A percentile compares a stretch with the other conserved stretches of the same genome.
These are phyloP conservation scores for Heliconius erato DNA, from an alignment of 2,888 invertebrate genomes.

Conservation along the genomic window DNA sequence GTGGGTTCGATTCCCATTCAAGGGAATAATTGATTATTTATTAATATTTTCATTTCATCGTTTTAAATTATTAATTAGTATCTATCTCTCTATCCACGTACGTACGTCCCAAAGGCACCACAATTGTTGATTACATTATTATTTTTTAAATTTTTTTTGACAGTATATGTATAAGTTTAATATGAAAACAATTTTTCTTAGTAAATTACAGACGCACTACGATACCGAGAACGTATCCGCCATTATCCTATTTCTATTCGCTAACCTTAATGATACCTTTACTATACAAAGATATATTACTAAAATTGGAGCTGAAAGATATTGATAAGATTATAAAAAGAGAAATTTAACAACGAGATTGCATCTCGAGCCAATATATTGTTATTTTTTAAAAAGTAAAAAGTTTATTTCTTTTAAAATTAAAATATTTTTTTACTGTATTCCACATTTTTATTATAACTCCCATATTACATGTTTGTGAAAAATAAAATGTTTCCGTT, in stretches of 20 bases:
- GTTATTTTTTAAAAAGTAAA: background rate
- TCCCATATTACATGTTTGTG: background rate
- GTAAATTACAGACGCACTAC: background rate
- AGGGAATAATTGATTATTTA: too few relatives aligned
- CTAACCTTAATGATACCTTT: slow-evolving; percentile 28
- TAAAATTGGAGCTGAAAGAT: background rate
- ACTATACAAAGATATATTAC: slow-evolving; percentile 34
- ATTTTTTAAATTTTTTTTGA: too few relatives aligned
- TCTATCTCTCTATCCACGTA: too few relatives aligned
- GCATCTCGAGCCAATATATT: background rate
- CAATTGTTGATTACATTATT: too few relatives aligned
- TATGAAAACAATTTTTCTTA: too few relatives aligned
- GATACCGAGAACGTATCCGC: background rate
- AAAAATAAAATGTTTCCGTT: background rate
- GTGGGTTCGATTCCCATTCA: too few relatives aligned
- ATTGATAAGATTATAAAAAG: background rate
- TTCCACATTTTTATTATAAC: background rate
- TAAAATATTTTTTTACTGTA: too few relatives aligned
- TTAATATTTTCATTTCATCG: too few relatives aligned
- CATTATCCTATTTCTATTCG: slow-evolving; percentile 17
- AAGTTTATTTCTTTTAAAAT: background rate
- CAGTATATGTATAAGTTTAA: too few relatives aligned
- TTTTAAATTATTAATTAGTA: too few relatives aligned
- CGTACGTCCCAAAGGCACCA: too few relatives aligned
- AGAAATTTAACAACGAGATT: background rate